Conservation (phyloP, 1,140 invertebrate genomes). For the Lordiphosa mommai region DNA sequence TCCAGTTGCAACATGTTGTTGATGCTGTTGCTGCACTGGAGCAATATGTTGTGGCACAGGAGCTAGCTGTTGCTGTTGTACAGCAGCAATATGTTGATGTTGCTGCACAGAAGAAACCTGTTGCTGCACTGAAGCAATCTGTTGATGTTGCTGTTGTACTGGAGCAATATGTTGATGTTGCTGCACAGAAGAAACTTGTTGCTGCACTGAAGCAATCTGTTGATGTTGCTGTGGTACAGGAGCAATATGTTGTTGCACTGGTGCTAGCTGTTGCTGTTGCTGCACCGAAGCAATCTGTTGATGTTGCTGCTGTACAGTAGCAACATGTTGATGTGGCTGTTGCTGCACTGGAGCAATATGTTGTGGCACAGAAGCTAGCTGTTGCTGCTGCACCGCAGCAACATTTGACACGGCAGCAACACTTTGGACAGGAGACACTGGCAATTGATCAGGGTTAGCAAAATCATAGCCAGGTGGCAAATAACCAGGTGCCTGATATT, state of each 20-base stretch:
- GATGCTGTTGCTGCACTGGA: not conserved
- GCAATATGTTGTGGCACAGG: conserved; percentile 8
- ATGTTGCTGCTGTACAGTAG: not conserved
- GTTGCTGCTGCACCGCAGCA: conserved; percentile 5
- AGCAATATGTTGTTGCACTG: conserved; percentile 9
- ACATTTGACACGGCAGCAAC: conserved; percentile 7
- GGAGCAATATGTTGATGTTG: not conserved
- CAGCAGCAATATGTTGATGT: conserved; percentile 2
- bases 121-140: conserved; percentile 4
- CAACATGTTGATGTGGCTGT: not conserved
- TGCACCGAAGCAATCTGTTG: not conserved
- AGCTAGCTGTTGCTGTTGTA: conserved; percentile 6
- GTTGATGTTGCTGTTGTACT: conserved; percentile 13
- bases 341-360: conserved; percentile 6
- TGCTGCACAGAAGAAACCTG: not conserved
- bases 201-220: conserved; percentile 6
- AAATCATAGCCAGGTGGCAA: conserved; percentile 53
- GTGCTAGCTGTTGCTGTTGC: conserved; percentile 1
- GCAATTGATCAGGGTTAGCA: conserved; percentile 44
- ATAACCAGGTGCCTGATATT: conserved; percentile 36
- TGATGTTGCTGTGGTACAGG: conserved; percentile 6
- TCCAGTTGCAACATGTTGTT: conserved; percentile 2
- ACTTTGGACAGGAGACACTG: conserved; percentile 15
- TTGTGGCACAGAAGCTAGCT: conserved; percentile 6
- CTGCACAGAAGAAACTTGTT: not conserved